phyloP scores from a whole-genome alignment of 2,797 vertebrate genomes.

The Esox masquinongy region DNA sequence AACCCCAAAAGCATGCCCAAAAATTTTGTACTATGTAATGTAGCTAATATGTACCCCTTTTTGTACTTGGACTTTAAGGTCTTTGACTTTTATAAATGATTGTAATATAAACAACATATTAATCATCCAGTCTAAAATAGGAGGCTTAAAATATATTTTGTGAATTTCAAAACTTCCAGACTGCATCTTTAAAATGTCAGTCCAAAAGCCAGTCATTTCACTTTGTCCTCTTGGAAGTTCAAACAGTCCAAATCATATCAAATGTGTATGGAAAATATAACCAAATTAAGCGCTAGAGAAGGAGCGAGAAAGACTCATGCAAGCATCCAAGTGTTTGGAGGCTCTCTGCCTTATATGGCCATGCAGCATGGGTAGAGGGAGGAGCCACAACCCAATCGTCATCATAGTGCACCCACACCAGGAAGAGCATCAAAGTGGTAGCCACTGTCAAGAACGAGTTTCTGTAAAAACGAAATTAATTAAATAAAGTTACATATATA shows the following conservation, averaged over 20 bases:
- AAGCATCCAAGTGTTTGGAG: background rate
- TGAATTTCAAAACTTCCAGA: too few relatives aligned
- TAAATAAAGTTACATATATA: background rate
- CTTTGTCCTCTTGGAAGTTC: too few relatives aligned
- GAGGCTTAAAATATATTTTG: too few relatives aligned
- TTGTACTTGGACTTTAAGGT: too few relatives aligned
- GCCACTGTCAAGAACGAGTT: slow-evolving; percentile 14
- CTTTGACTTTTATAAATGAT: too few relatives aligned
- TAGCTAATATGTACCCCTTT: too few relatives aligned
- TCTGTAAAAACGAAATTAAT: background rate
- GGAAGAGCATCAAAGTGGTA: slow-evolving; percentile 56
- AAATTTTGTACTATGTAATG: too few relatives aligned
- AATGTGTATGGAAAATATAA: slow-evolving; percentile 36
- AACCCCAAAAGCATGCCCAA: too few relatives aligned
- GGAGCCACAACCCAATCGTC: slow-evolving; percentile 51
- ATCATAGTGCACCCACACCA: slow-evolving; percentile 55
- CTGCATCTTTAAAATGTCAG: too few relatives aligned
- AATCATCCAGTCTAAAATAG: too few relatives aligned
- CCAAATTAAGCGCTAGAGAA: slow-evolving; percentile 59
- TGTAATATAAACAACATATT: too few relatives aligned
- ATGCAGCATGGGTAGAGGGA: slow-evolving; percentile 43
- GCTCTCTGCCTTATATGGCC: slow-evolving; percentile 69
- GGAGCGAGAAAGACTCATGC: background rate
- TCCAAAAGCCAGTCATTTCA: too few relatives aligned
- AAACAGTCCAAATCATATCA: background rate